Conservation (phyloP, 1,140 invertebrate genomes). For the Bilobella aurantiaca region DNA sequence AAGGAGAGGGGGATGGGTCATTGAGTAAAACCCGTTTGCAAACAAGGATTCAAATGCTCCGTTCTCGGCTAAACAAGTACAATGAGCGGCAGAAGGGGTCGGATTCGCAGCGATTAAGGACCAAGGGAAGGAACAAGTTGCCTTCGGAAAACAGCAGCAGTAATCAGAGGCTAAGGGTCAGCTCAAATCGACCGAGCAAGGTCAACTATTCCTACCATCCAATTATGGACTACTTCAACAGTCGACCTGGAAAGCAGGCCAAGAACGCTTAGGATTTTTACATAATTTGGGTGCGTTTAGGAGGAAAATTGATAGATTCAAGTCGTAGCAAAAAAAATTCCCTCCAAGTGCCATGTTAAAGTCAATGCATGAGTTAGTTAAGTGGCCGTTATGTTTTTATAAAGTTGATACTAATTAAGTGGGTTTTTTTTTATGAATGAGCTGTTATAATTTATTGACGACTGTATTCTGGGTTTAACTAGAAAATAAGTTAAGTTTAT, state of each 20-base stretch:
- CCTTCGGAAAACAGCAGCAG: background rate
- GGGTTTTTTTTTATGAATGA: too few relatives aligned
- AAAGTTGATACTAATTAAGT: too few relatives aligned
- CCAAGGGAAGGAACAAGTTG: constrained; percentile 2
- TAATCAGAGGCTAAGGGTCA: constrained; percentile 14
- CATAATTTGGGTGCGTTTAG: too few relatives aligned
- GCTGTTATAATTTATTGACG: too few relatives aligned
- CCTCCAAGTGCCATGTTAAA: too few relatives aligned
- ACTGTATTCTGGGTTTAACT: too few relatives aligned
- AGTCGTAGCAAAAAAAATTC: too few relatives aligned
- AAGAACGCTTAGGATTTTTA: too few relatives aligned
- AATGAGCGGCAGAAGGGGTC: constrained; percentile 5
- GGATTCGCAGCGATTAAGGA: background rate
- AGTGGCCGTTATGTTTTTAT: too few relatives aligned
- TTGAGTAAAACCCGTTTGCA: background rate
- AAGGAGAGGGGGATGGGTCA: background rate
- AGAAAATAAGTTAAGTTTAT: too few relatives aligned
- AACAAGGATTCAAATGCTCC: constrained; percentile 6
- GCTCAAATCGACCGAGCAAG: constrained; percentile 34
- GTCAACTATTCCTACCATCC: constrained; percentile 76
- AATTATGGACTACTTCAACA: constrained; percentile 66
- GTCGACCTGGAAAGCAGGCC: constrained; percentile 5
- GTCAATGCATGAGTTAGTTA: too few relatives aligned
- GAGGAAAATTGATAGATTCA: too few relatives aligned
- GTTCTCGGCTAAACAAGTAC: constrained; percentile 10